Percentiles rank a stretch among this genome's conserved stretches.
Evolutionary conservation across 2,888 invertebrate species (phyloP).

Genomic region (Campoplex capitator): DNA sequence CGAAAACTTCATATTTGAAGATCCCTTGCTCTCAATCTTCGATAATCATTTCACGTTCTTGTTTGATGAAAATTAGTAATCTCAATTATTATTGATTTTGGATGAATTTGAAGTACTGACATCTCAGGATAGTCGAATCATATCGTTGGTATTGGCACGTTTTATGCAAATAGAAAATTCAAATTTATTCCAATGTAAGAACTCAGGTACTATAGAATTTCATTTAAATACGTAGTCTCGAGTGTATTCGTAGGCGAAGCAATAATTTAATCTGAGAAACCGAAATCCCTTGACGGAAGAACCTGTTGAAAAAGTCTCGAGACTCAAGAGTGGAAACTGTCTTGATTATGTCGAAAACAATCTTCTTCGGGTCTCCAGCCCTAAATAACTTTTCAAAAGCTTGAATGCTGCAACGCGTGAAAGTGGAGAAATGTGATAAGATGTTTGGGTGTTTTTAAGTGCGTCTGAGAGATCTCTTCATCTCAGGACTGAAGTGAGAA

Average conservation of each 20-base stretch:
- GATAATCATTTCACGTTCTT: not conserved
- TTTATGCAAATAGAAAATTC: not conserved
- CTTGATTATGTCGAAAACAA: conserved; percentile 42
- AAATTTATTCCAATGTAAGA: not conserved
- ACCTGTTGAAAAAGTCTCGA: conserved; percentile 22
- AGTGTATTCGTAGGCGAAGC: conserved; percentile 6
- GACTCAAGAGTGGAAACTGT: conserved; percentile 1
- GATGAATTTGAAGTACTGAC: not conserved
- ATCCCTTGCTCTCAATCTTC: conserved; percentile 24
- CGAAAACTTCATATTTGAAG: conserved; percentile 23
- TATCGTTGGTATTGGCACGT: not conserved
- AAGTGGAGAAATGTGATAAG: conserved; percentile 48
- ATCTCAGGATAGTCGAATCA: not conserved
- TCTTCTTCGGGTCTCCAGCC: conserved; percentile 50
- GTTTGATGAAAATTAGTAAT: not conserved
- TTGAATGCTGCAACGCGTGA: conserved; percentile 44
- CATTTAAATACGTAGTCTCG: conserved; percentile 1
- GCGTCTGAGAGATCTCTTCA: conserved; percentile 53
- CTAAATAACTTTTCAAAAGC: conserved; percentile 67
- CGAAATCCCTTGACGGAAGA: not conserved
- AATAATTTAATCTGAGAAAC: conserved; percentile 35
- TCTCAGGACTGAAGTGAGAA: conserved; percentile 27
- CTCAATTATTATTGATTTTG: not conserved
- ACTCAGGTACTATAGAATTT: not conserved
- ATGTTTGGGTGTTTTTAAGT: conserved; percentile 60